Evolutionary conservation across 1,140 invertebrate genomes (phyloP).

Genomic region (Bilobella aurantiaca): DNA sequence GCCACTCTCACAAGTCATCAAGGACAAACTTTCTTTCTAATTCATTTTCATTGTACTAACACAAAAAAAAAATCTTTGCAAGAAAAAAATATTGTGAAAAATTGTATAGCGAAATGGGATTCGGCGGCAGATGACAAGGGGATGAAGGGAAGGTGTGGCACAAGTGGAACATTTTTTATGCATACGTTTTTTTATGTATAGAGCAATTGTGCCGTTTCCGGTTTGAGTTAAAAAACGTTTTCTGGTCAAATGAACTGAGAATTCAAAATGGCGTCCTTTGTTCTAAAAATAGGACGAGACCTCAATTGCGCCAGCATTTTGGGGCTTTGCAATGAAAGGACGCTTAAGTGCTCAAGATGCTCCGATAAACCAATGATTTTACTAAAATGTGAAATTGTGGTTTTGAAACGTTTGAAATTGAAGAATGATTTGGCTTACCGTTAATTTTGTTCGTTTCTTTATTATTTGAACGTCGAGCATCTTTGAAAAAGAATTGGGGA

Average conservation of each 20-base stretch:
- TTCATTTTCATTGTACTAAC: background rate
- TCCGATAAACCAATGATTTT: too few species aligned
- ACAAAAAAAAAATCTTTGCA: background rate
- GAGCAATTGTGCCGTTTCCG: background rate
- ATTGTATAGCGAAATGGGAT: background rate
- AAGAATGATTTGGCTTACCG: background rate
- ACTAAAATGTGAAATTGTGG: too few species aligned
- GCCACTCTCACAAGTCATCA: background rate
- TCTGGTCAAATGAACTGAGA: background rate
- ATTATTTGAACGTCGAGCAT: background rate
- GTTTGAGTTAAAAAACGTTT: background rate
- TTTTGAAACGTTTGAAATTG: too few species aligned
- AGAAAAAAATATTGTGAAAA: background rate
- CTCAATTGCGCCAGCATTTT: too few species aligned
- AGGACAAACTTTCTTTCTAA: constrained; percentile 2
- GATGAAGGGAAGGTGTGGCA: background rate
- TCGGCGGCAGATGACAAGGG: too few species aligned
- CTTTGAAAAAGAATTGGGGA: background rate
- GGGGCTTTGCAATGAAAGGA: too few species aligned
- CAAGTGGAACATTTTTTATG: background rate
- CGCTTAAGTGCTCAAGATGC: too few species aligned
- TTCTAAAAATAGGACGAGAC: background rate
- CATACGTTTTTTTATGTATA: too few species aligned
- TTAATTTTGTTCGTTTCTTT: background rate
- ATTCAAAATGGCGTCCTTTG: too few species aligned